Conservation (phyloP, 2,888 invertebrate genomes). For the Slavum lentiscoides region DNA sequence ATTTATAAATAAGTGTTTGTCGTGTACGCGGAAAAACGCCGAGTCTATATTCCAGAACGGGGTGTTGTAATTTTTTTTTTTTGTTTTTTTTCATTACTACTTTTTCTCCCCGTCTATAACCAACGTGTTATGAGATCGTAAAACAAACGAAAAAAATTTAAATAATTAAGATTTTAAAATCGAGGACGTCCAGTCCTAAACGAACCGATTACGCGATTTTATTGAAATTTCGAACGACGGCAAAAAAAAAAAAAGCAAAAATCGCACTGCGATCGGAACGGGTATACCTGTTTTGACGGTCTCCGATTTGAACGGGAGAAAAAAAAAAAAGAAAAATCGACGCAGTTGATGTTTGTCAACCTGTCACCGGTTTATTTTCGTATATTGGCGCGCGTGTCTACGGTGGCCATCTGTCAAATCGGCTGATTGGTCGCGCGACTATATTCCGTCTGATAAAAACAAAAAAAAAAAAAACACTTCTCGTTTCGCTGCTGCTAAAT, state of each 20-base stretch:
- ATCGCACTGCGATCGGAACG: not conserved
- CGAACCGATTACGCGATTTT: not conserved
- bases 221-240: too few species aligned
- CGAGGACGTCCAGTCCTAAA: not conserved
- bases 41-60: too few species aligned
- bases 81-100: too few species aligned
- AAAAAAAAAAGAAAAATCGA: not conserved
- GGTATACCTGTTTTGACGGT: too few species aligned
- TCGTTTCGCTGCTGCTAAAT: conserved; percentile 25
- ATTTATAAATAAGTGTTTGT: not conserved
- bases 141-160: not conserved
- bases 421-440: conserved; percentile 41
- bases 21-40: not conserved
- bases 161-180: not conserved
- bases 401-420: conserved; percentile 46
- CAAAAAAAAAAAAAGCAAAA: not conserved
- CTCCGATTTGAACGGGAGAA: too few species aligned
- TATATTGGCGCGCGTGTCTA: conserved; percentile 42
- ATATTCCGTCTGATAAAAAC: conserved; percentile 50
- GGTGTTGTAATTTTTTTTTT: not conserved
- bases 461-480: conserved; percentile 37
- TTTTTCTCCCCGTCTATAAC: not conserved
- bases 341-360: conserved; percentile 43
- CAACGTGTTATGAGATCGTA: not conserved
- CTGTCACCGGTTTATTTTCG: conserved; percentile 50